These are phyloP conservation scores for Anaspis maculata DNA, from an alignment of 2,888 invertebrate species.

Conservation along the genomic window DNA sequence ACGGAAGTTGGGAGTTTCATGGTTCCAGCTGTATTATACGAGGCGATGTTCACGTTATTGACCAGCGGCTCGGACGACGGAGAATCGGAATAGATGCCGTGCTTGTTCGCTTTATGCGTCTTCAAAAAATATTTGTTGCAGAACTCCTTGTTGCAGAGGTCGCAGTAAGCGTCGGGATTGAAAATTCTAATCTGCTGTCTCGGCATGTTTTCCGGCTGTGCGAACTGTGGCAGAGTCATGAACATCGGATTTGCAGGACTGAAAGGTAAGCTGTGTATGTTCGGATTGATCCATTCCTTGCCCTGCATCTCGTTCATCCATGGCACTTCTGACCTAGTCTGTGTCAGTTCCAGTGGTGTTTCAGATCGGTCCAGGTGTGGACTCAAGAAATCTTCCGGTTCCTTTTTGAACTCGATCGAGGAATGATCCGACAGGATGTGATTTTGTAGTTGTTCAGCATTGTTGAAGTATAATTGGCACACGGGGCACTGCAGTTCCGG, in stretches of 20 bases:
- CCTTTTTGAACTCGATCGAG: conserved; percentile 34
- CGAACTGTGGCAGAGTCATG: conserved; percentile 38
- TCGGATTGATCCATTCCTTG: conserved; percentile 39
- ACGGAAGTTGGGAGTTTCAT: conserved; percentile 35
- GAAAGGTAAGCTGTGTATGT: conserved; percentile 40
- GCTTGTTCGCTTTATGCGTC: conserved; percentile 96
- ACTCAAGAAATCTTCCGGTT: conserved; percentile 30
- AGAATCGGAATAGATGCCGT: conserved; percentile 69
- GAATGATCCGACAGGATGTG: conserved; percentile 35
- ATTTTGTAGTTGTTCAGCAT: conserved; percentile 33
- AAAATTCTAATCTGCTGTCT: conserved; percentile 71
- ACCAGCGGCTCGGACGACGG: conserved; percentile 25
- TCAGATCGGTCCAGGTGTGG: conserved; percentile 24
- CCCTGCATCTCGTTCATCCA: conserved; percentile 38
- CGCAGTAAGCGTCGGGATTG: conserved; percentile 95
- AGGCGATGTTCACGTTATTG: conserved; percentile 32
- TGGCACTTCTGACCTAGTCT: conserved; percentile 31
- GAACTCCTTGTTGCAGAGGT: conserved; percentile 96
- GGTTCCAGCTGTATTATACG: conserved; percentile 31
- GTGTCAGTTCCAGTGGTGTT: conserved; percentile 30
- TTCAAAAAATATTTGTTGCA: conserved; percentile 98
- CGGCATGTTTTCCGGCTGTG: conserved; percentile 34
- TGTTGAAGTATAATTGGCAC: conserved; percentile 37
- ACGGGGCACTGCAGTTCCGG: conserved; percentile 33
- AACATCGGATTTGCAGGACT: conserved; percentile 36